Evolutionary conservation across 1,140 invertebrate species (phyloP).

Genomic region (Alviniconcha marisindica): DNA sequence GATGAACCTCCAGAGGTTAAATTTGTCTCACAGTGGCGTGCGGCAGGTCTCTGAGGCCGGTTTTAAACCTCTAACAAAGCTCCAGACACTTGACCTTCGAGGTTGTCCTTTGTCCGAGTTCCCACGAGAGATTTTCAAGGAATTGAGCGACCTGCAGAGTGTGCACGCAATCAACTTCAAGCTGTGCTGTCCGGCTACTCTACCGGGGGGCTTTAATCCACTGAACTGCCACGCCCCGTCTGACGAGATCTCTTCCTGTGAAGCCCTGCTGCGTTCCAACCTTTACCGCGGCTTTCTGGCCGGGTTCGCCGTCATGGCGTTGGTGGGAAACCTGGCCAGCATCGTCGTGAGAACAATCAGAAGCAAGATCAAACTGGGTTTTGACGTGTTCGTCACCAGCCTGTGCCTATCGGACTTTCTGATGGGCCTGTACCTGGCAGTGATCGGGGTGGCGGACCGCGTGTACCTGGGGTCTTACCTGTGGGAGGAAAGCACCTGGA

Average conservation of each 20-base stretch:
- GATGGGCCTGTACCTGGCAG: constrained; percentile 17
- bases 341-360: neutral
- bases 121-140: neutral
- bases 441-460: constrained; percentile 12
- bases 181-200: constrained; percentile 11
- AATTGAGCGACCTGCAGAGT: neutral
- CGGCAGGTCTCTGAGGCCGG: too few relatives aligned
- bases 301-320: neutral
- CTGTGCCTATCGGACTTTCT: constrained; percentile 2
- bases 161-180: constrained; percentile 28
- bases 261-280: neutral
- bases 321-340: constrained; percentile 2
- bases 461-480: constrained; percentile 1
- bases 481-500: neutral
- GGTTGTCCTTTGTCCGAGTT: neutral
- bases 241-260: constrained; percentile 22
- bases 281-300: neutral
- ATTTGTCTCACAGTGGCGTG: too few relatives aligned
- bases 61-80: too few relatives aligned
- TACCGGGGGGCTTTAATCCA: neutral
- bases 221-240: neutral
- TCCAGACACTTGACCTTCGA: constrained; percentile 7
- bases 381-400: neutral
- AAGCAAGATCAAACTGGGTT: neutral
- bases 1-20: too few relatives aligned